Conservation (phyloP, 2,888 invertebrate genomes). For the Heliconius charithonia region DNA sequence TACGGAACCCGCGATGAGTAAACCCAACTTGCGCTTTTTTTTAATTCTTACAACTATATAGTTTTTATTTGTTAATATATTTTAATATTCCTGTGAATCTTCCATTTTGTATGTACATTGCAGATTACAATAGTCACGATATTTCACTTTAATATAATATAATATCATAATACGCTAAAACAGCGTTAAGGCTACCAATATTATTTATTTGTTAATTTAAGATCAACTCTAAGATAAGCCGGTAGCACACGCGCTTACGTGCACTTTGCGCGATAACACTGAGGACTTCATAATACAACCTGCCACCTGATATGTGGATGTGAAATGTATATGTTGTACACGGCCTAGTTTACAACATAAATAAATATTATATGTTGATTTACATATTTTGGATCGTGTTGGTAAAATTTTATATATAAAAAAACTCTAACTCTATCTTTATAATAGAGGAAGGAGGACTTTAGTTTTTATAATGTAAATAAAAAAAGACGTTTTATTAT, state of each 20-base stretch:
- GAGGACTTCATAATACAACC: slow-evolving; percentile 19
- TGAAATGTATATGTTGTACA: slow-evolving; percentile 6
- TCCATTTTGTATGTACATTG: neutral
- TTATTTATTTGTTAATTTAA: slow-evolving; percentile 22
- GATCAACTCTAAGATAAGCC: slow-evolving; percentile 9
- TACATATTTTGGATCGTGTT: neutral
- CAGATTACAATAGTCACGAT: neutral
- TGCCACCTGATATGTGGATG: slow-evolving; percentile 24
- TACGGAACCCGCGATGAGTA: too few relatives aligned
- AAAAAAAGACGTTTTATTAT: too few relatives aligned
- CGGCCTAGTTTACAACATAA: slow-evolving; percentile 12
- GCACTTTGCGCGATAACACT: slow-evolving; percentile 19
- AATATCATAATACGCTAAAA: neutral
- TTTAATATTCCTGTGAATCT: neutral
- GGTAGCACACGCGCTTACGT: slow-evolving; percentile 17
- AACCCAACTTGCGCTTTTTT: too few relatives aligned
- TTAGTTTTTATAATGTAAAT: too few relatives aligned
- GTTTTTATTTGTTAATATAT: neutral
- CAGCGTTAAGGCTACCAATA: slow-evolving; percentile 5
- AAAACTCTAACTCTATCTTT: neutral
- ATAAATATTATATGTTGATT: slow-evolving; percentile 13
- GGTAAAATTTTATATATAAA: neutral
- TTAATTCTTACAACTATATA: too few relatives aligned
- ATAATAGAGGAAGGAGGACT: too few relatives aligned
- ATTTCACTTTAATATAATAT: neutral